A percentile compares a stretch with the other conserved stretches of the same genome.
phyloP scores from a whole-genome alignment of 2,113 vertebrate genomes.

The Apteryx mantelli region DNA sequence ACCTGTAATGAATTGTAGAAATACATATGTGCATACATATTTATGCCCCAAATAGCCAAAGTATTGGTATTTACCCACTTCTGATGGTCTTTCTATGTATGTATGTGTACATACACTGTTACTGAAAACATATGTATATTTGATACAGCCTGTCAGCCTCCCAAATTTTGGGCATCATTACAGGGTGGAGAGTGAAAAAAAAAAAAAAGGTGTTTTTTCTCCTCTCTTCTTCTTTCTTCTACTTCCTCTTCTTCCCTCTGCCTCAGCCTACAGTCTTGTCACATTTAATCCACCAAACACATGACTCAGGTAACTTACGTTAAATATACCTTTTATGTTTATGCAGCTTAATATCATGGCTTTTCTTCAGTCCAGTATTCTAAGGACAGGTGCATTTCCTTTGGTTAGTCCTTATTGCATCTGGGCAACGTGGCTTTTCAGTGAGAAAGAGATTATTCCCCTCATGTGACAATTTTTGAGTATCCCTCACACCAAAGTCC shows the following conservation, averaged over 20 bases:
- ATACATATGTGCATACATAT: background rate
- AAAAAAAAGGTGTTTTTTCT: background rate
- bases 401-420: background rate
- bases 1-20: background rate
- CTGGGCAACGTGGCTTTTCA: background rate
- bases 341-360: background rate
- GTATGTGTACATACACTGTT: background rate
- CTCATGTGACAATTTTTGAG: background rate
- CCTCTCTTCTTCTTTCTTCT: background rate
- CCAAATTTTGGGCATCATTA: background rate
- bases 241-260: background rate
- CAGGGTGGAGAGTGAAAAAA: background rate
- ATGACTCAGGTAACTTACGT: background rate
- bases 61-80: background rate
- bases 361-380: background rate
- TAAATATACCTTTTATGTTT: background rate
- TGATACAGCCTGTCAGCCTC: background rate
- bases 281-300: background rate
- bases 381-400: rapidly evolving
- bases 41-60: background rate
- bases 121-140: background rate
- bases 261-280: background rate
- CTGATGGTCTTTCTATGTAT: background rate
- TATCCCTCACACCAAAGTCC: background rate
- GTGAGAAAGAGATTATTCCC: background rate